phyloP scores from a whole-genome alignment of 2,113 vertebrate genomes.

The Oostethus manadensis region DNA sequence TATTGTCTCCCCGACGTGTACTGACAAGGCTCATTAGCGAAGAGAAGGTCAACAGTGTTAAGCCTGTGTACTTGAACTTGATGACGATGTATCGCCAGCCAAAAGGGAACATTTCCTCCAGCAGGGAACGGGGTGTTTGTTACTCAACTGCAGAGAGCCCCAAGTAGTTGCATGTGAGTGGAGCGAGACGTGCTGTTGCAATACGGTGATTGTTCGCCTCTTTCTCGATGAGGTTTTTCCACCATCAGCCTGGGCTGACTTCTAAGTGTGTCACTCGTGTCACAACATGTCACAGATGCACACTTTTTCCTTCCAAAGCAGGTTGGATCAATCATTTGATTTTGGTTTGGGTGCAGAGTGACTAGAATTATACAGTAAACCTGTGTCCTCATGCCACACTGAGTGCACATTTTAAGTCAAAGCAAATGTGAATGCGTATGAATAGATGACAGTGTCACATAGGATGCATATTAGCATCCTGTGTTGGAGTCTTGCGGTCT shows the following conservation, averaged over 20 bases:
- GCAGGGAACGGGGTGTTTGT: too few relatives aligned
- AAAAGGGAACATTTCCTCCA: slow-evolving; percentile 8
- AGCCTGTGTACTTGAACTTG: slow-evolving; percentile 40
- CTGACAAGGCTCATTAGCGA: slow-evolving; percentile 60
- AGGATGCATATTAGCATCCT: too few relatives aligned
- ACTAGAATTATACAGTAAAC: slow-evolving; percentile 45
- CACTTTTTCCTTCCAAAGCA: slow-evolving; percentile 5
- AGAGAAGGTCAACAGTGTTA: slow-evolving; percentile 59
- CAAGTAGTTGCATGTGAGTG: too few relatives aligned
- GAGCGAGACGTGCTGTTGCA: too few relatives aligned
- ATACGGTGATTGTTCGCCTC: too few relatives aligned
- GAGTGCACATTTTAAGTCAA: slow-evolving; percentile 30
- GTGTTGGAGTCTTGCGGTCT: too few relatives aligned
- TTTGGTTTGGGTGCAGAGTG: slow-evolving; percentile 34
- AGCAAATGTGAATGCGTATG: too few relatives aligned
- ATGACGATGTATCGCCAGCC: slow-evolving; percentile 42
- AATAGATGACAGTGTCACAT: too few relatives aligned
- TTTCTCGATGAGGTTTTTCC: background rate
- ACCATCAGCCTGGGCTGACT: too few relatives aligned
- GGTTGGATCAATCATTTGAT: background rate
- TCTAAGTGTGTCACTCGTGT: background rate
- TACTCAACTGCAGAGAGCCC: too few relatives aligned
- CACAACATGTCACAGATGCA: slow-evolving; percentile 6
- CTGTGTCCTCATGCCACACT: slow-evolving; percentile 29
- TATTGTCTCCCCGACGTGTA: slow-evolving; percentile 50